Conservation (phyloP, 2,797 vertebrate species). For the Myotis planiceps region DNA sequence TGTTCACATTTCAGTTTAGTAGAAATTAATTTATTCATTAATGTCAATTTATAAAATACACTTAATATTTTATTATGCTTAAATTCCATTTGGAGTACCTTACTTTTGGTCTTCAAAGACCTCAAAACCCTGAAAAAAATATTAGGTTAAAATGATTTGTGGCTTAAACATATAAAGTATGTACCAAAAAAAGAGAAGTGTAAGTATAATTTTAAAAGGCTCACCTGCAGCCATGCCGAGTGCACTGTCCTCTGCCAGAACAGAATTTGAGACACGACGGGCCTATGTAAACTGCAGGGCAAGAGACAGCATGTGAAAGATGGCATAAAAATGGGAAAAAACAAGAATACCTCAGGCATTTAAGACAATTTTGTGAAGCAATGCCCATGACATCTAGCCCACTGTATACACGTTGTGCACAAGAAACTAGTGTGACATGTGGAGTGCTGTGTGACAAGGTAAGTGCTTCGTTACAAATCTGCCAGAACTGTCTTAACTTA, state of each 20-base stretch:
- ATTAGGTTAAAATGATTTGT: constrained; percentile 27
- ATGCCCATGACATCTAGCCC: background rate
- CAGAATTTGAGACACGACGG: constrained; percentile 97
- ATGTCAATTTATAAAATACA: constrained; percentile 7
- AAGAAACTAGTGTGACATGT: background rate
- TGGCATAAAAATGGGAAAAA: background rate
- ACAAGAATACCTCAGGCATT: background rate
- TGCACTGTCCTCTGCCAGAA: constrained; percentile 97
- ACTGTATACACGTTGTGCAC: no score
- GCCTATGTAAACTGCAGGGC: constrained; percentile 94
- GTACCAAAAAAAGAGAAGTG: constrained; percentile 13
- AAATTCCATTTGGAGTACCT: background rate
- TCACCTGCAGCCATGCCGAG: constrained; percentile 98
- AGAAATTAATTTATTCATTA: constrained; percentile 47
- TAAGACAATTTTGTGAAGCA: background rate
- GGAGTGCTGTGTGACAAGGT: background rate
- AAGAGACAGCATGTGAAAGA: constrained; percentile 71
- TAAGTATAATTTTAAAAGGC: constrained; percentile 73
- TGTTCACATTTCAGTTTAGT: constrained; percentile 35
- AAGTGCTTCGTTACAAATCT: background rate
- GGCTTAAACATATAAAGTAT: background rate
- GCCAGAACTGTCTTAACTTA: background rate
- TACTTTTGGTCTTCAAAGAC: constrained; percentile 65
- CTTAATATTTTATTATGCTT: background rate
- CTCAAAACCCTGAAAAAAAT: constrained; percentile 53